Evolutionary conservation across 2,797 vertebrate species (phyloP).

Genomic region (Anas bernieri): DNA sequence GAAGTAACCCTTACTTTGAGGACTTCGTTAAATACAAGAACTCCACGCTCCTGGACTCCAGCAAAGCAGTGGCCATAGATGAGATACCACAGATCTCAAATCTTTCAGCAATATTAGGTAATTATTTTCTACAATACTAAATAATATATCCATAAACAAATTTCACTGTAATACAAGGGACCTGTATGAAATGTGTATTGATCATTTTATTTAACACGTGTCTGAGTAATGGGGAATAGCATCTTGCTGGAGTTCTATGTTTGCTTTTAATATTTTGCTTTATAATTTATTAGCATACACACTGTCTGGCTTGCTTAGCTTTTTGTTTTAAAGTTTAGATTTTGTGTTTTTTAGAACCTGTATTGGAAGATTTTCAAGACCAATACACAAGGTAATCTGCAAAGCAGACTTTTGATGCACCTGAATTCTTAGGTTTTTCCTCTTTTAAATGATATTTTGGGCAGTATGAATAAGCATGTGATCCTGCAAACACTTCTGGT

Average conservation of each 20-base stretch:
- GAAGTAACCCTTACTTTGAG: neutral
- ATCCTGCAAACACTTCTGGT: neutral
- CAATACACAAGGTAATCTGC: constrained; percentile 11
- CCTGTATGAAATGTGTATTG: neutral
- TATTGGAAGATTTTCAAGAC: neutral
- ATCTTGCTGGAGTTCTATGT: neutral
- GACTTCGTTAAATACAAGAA: constrained; percentile 77
- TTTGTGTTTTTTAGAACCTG: constrained; percentile 50
- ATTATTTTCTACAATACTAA: neutral
- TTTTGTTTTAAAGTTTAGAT: neutral
- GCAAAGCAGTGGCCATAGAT: constrained; percentile 81
- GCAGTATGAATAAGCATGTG: neutral
- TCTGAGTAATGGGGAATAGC: neutral
- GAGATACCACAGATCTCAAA: constrained; percentile 76
- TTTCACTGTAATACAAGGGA: neutral
- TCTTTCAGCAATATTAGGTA: constrained; percentile 87
- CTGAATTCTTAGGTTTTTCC: neutral
- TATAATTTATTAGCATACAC: neutral
- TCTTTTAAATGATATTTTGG: neutral
- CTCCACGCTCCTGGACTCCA: constrained; percentile 89
- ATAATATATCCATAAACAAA: neutral
- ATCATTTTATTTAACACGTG: neutral
- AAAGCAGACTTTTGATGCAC: neutral
- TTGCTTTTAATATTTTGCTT: neutral
- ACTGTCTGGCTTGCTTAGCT: neutral